Percentiles rank a stretch among this genome's conserved stretches.
phyloP scores from a whole-genome alignment of 2,888 invertebrate species.

The Eumerus sabulonum region DNA sequence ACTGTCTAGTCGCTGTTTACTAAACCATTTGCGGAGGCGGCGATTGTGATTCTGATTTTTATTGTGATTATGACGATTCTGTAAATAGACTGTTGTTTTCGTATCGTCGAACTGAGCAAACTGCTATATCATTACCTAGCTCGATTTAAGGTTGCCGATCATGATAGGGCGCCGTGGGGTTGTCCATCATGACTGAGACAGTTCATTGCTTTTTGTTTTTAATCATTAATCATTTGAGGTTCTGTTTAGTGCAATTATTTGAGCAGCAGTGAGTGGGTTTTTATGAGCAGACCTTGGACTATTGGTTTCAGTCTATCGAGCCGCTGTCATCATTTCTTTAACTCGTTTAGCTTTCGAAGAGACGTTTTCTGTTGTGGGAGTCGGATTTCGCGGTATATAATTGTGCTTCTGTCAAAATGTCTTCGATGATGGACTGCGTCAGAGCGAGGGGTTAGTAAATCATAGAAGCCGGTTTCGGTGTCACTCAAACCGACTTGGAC shows the following conservation, averaged over 20 bases:
- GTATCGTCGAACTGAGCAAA: neutral
- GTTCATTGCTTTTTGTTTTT: conserved; percentile 7
- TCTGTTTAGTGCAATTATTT: conserved; percentile 41
- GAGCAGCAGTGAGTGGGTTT: conserved; percentile 8
- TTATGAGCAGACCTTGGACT: conserved; percentile 52
- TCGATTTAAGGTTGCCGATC: conserved; percentile 38
- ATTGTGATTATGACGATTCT: too few relatives aligned
- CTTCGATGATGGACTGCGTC: conserved; percentile 48
- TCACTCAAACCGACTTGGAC: conserved; percentile 46
- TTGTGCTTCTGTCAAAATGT: conserved; percentile 68
- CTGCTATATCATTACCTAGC: conserved; percentile 27
- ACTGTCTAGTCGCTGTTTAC: conserved; percentile 54
- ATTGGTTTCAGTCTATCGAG: conserved; percentile 46
- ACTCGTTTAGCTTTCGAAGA: conserved; percentile 31
- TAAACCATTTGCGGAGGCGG: conserved; percentile 51
- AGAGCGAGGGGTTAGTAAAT: conserved; percentile 47
- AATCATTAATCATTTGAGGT: conserved; percentile 43
- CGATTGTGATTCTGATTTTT: conserved; percentile 46
- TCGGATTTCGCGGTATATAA: conserved; percentile 41
- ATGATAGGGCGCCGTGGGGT: conserved; percentile 48
- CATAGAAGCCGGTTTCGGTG: conserved; percentile 52
- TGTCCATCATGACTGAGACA: conserved; percentile 63
- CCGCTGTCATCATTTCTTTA: conserved; percentile 57
- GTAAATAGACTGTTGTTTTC: conserved; percentile 44
- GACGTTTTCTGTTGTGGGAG: conserved; percentile 58